Base-by-base conservation (phyloP, 2,888 invertebrate species). In the Mesochorus sp. region DNA sequence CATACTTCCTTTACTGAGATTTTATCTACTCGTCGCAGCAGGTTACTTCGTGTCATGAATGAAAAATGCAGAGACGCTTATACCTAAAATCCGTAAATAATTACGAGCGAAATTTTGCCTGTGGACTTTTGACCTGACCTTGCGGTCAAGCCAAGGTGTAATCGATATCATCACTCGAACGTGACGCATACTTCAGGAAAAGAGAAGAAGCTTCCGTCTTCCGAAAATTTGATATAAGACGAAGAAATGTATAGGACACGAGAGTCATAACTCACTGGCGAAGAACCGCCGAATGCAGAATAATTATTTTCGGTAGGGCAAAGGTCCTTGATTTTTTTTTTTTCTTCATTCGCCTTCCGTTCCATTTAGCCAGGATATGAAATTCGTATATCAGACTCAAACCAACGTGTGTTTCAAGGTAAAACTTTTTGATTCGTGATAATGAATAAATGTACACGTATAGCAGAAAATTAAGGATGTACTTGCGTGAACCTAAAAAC, bases 251-350 rank as follows among this genome's bases (percentile, higher is more conserved):
- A 42, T 10, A 21, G 6, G 8, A 19, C 6, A 5, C 21, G 21
- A 53, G 28, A 49, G 34, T 12, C 42, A 74, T 59, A 24, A 59
- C 19, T 57, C 47, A 24, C n/a, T n/a, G n/a, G 28, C 39, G 2
- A 31, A 10, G 14, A 4, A 12, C n/a, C n/a, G 34, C 31, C 44
- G 19, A 49, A 49, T 53, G 4, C 47, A 17, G 21, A 47, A 26
- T 37, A 71, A 76, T 76, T 76, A 71, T 71, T 71, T n/a, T 71
- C 28, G 21, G 42, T 71, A 71, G 57, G 66, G 42, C 71, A 71
- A 76, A 76, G 64, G 64, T 76, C 24, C 34, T 62, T 24, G 47
- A 6, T 26, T 3, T 31, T 31, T 28, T 53, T 21, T 70, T 44
- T 34, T 14, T 6, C 39, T 44, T 1, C 3, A 10, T 17, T 51